Evolutionary conservation across 2,797 vertebrate species (phyloP).

Genomic region (Ispidina picta): DNA sequence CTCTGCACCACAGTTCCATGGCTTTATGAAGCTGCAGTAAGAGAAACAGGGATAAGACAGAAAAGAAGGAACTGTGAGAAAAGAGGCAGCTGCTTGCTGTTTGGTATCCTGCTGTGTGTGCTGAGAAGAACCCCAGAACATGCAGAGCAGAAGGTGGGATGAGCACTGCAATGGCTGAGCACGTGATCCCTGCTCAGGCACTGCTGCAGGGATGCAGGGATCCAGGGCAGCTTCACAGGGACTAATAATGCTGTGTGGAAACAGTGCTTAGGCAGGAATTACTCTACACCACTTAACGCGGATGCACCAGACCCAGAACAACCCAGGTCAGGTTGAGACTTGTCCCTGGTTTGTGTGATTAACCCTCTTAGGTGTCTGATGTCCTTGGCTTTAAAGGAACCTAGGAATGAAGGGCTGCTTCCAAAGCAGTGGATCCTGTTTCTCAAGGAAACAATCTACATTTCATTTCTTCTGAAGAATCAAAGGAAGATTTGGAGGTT

Average conservation of each 20-base stretch:
- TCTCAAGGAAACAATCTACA: slow-evolving; percentile 68
- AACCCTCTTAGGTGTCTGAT: slow-evolving; percentile 61
- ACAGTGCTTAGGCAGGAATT: slow-evolving; percentile 50
- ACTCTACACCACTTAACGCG: slow-evolving; percentile 21
- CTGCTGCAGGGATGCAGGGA: neutral
- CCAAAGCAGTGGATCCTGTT: slow-evolving; percentile 68
- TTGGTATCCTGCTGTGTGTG: rapidly evolving
- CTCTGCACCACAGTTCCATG: neutral
- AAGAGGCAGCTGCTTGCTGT: neutral
- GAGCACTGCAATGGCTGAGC: neutral
- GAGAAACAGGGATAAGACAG: neutral
- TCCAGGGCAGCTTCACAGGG: neutral
- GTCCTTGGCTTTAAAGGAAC: slow-evolving; percentile 60
- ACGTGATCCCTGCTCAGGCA: neutral
- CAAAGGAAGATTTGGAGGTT: slow-evolving; percentile 57
- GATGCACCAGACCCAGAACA: slow-evolving; percentile 39
- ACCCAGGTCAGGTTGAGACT: slow-evolving; percentile 47
- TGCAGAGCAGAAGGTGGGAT: neutral
- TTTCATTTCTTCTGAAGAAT: slow-evolving; percentile 66
- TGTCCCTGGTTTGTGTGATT: slow-evolving; percentile 57
- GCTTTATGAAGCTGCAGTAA: neutral
- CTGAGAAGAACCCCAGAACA: neutral
- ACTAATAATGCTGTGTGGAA: neutral
- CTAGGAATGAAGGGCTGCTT: slow-evolving; percentile 55
- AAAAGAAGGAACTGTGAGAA: neutral